phyloP scores from a whole-genome alignment of 2,113 vertebrate species.

The Nothobranchius furzeri region DNA sequence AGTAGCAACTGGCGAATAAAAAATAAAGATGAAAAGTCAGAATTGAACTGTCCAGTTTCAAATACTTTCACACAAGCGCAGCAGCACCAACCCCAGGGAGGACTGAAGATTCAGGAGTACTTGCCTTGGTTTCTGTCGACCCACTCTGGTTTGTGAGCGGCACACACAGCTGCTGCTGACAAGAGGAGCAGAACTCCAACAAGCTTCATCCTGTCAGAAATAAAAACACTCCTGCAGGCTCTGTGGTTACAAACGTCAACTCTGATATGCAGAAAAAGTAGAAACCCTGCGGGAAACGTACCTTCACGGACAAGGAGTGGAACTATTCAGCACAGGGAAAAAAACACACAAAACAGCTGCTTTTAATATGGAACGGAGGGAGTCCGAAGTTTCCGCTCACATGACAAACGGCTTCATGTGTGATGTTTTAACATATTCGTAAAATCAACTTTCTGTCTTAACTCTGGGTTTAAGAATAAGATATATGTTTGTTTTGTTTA shows the following conservation, averaged over 20 bases:
- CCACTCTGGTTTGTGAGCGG: conserved; percentile 56
- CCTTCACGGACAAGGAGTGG: background rate
- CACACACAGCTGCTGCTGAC: conserved; percentile 32
- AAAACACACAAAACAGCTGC: background rate
- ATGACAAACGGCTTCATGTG: background rate
- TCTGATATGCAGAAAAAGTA: background rate
- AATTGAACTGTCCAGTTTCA: too few relatives aligned
- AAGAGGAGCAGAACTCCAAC: conserved; percentile 57
- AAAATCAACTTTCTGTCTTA: background rate
- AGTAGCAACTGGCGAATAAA: too few relatives aligned
- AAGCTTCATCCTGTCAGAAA: conserved; percentile 59
- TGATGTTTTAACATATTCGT: background rate
- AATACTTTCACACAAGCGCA: too few relatives aligned
- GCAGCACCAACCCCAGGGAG: too few relatives aligned
- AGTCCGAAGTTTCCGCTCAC: conserved; percentile 10
- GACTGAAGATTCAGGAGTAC: background rate
- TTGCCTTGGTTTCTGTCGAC: conserved; percentile 59
- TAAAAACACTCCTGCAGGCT: too few relatives aligned
- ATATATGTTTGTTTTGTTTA: background rate
- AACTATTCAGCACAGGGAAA: background rate
- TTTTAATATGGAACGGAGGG: conserved; percentile 14
- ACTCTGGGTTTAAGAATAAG: rapidly evolving
- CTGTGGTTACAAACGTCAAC: background rate
- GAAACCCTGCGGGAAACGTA: background rate
- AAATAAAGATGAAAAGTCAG: too few relatives aligned